Percentiles rank a stretch among this genome's conserved stretches.
Evolutionary conservation across 2,888 invertebrate species (phyloP).

Genomic region (Sphinx pinastri): DNA sequence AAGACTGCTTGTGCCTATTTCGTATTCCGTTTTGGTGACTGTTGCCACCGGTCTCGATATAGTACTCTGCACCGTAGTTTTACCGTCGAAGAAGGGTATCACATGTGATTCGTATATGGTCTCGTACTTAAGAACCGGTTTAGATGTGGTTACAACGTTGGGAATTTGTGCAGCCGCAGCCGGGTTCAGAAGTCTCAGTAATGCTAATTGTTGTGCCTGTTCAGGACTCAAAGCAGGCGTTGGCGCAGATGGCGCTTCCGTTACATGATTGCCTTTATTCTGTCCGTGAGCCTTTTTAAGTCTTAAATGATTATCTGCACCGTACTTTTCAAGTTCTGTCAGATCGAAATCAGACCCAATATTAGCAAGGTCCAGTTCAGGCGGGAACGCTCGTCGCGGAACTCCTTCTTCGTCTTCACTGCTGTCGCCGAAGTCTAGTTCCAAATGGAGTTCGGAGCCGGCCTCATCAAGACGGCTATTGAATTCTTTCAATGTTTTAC

Average conservation of each 20-base stretch:
- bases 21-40: conserved; percentile 90
- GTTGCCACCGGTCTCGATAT: conserved; percentile 91
- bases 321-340: conserved; percentile 87
- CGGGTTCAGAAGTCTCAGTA: conserved; percentile 88
- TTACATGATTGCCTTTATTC: conserved; percentile 76
- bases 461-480: conserved; percentile 94
- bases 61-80: conserved; percentile 90
- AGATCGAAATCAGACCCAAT: conserved; percentile 89
- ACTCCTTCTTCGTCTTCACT: conserved; percentile 85
- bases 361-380: conserved; percentile 88
- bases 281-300: conserved; percentile 77
- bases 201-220: conserved; percentile 89
- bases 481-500: conserved; percentile 94
- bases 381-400: conserved; percentile 82
- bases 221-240: conserved; percentile 86
- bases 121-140: conserved; percentile 89
- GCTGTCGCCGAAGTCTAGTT: conserved; percentile 93
- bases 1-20: conserved; percentile 89
- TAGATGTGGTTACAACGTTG: conserved; percentile 90
- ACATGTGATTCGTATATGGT: conserved; percentile 93
- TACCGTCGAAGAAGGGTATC: conserved; percentile 90
- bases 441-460: conserved; percentile 93
- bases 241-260: conserved; percentile 75
- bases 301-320: conserved; percentile 81
- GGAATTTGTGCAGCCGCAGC: conserved; percentile 86